phyloP scores from a whole-genome alignment of 2,113 vertebrate species.

The Oenanthe melanoleuca region DNA sequence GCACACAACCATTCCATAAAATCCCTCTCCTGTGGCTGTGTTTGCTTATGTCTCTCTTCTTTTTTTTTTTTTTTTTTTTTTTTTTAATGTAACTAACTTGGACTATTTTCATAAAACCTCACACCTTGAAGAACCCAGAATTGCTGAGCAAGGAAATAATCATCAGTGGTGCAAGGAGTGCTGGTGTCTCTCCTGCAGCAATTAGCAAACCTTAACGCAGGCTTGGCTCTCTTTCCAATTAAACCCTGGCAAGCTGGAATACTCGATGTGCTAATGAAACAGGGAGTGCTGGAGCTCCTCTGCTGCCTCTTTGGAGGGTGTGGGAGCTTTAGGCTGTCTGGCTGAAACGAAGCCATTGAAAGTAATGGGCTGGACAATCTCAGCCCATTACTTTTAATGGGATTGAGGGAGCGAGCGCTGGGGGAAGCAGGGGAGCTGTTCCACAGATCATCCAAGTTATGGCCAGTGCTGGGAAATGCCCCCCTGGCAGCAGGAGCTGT shows the following conservation, averaged over 20 bases:
- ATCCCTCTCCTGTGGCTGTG: background rate
- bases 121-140: background rate
- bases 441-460: background rate
- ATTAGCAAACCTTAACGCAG: slow-evolving; percentile 27
- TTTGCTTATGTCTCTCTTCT: background rate
- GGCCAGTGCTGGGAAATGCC: background rate
- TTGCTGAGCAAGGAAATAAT: slow-evolving; percentile 25
- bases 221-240: slow-evolving; percentile 24
- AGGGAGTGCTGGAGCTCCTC: background rate
- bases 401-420: background rate
- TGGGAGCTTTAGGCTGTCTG: slow-evolving; percentile 39
- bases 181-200: background rate
- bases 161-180: background rate
- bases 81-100: background rate
- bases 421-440: slow-evolving; percentile 12
- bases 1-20: background rate
- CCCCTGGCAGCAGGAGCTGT: background rate
- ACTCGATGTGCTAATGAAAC: slow-evolving; percentile 16
- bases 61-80: background rate
- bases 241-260: slow-evolving; percentile 9
- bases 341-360: slow-evolving; percentile 13
- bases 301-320: background rate
- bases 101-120: background rate
- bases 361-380: slow-evolving; percentile 67
- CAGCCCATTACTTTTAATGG: slow-evolving; percentile 67